These are phyloP conservation scores for Tortrix viridana DNA, from an alignment of 2,888 invertebrate genomes.

Conservation along the genomic window DNA sequence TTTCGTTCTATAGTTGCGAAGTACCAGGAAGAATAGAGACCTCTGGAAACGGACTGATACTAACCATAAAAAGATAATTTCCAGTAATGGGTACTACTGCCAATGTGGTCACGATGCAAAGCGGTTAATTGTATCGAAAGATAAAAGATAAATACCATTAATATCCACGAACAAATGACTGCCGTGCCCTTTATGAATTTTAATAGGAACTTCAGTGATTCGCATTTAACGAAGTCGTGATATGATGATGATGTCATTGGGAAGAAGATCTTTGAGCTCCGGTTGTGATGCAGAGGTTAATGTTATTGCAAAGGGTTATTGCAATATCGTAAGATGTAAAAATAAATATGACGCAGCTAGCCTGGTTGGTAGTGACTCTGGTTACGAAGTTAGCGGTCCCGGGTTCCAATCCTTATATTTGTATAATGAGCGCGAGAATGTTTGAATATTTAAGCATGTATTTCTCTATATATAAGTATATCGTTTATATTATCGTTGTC, in stretches of 20 bases:
- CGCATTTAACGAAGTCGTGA: conserved; percentile 20
- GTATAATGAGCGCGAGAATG: no score
- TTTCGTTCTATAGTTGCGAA: no score
- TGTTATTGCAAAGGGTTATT: conserved; percentile 7
- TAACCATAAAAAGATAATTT: no score
- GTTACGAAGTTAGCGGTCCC: no score
- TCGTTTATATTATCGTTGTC: no score
- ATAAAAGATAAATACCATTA: conserved; percentile 13
- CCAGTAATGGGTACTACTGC: background rate
- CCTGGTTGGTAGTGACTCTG: no score
- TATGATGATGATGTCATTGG: conserved; percentile 29
- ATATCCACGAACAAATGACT: conserved; percentile 19
- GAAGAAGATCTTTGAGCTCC: conserved; percentile 12
- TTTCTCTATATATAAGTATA: no score
- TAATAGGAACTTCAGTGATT: conserved; percentile 34
- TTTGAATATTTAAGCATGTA: no score
- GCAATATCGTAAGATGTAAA: conserved; percentile 6
- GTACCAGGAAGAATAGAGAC: no score
- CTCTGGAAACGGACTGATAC: no score
- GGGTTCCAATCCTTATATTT: no score
- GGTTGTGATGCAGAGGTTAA: conserved; percentile 25
- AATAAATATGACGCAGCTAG: conserved; percentile 21
- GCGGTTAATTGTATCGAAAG: conserved; percentile 2
- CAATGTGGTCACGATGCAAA: background rate
- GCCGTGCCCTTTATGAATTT: conserved; percentile 30